phyloP scores from a whole-genome alignment of 2,797 vertebrate species.

The Semotilus atromaculatus region DNA sequence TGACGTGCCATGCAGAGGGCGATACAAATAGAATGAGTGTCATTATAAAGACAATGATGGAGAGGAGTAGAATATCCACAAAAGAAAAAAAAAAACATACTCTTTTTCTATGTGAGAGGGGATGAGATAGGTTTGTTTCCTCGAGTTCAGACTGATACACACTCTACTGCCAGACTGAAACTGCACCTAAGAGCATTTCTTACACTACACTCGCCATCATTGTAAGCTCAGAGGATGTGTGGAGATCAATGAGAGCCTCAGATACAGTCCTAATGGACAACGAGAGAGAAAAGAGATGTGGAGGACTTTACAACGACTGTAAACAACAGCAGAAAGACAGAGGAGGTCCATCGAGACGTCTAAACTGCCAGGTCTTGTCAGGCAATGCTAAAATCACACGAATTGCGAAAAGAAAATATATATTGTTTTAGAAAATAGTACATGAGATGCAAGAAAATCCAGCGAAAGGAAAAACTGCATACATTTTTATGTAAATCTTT shows the following conservation, averaged over 20 bases:
- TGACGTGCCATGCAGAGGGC: not conserved
- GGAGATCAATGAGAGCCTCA: conserved; percentile 15
- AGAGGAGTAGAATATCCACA: not conserved
- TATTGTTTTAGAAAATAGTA: not conserved
- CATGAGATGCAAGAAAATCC: not conserved
- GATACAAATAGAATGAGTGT: conserved; percentile 3
- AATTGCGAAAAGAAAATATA: not conserved
- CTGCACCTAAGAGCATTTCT: not conserved
- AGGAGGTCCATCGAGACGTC: not conserved
- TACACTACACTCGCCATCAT: not conserved
- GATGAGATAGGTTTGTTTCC: conserved; percentile 2
- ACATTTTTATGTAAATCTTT: not conserved
- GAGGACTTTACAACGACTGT: not conserved
- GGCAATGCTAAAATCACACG: not conserved
- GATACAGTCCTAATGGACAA: conserved; percentile 18
- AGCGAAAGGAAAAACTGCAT: no score
- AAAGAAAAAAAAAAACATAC: not conserved
- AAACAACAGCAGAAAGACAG: conserved; percentile 2
- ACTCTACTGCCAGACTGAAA: not conserved
- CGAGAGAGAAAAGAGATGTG: not conserved
- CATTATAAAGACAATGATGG: conserved; percentile 24
- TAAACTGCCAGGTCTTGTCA: not conserved
- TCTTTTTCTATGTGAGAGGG: not conserved
- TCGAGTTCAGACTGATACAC: not conserved
- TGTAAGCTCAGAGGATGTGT: conserved; percentile 11